A percentile compares a stretch with the other conserved stretches of the same genome.
phyloP scores from a whole-genome alignment of 2,888 invertebrate genomes.

The Spisula subtruncata region DNA sequence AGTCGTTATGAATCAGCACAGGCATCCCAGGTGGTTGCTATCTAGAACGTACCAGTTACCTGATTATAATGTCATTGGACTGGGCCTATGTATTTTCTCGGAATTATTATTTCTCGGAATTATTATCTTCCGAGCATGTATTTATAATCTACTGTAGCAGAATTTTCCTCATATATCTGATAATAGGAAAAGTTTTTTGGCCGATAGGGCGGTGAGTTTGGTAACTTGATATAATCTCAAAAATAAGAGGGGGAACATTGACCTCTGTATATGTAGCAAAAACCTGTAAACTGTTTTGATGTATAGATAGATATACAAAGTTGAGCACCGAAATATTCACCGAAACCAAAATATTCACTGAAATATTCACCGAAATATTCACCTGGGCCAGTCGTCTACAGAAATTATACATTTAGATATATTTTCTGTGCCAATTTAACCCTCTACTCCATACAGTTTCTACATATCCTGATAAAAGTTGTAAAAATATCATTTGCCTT shows the following conservation, averaged over 20 bases:
- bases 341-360: too few relatives aligned
- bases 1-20: too few relatives aligned
- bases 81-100: not conserved
- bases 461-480: too few relatives aligned
- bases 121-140: not conserved
- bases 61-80: not conserved
- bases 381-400: too few relatives aligned
- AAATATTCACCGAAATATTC: too few relatives aligned
- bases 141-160: not conserved
- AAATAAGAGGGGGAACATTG: conserved; percentile 6
- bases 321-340: too few relatives aligned
- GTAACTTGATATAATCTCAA: conserved; percentile 8
- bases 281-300: conserved; percentile 1
- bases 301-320: not conserved
- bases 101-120: not conserved
- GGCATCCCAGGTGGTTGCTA: not conserved
- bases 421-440: too few relatives aligned
- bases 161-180: conserved; percentile 17
- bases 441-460: too few relatives aligned
- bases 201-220: conserved; percentile 14
- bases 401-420: too few relatives aligned
- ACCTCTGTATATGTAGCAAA: not conserved
- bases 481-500: too few relatives aligned
- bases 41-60: not conserved
- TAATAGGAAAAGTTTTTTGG: conserved; percentile 9